Evolutionary conservation across 2,888 invertebrate species (phyloP).

Genomic region (Macrosiphum euphorbiae): DNA sequence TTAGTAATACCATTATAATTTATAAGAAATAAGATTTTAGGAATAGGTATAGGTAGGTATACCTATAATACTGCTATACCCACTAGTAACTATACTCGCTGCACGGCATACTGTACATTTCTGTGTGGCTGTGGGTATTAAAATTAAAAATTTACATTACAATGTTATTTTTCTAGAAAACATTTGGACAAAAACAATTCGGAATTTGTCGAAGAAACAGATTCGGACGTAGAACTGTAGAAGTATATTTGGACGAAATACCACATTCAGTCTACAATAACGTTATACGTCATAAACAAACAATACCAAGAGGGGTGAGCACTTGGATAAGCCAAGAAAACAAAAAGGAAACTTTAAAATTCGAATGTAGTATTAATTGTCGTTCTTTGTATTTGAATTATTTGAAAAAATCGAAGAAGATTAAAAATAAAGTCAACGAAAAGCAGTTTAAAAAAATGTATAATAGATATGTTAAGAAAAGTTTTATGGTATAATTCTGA

Average conservation of each 20-base stretch:
- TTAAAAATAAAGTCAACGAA: constrained; percentile 25
- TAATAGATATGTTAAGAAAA: constrained; percentile 18
- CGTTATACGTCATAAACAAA: constrained; percentile 29
- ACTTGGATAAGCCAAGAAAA: constrained; percentile 9
- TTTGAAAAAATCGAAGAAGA: neutral
- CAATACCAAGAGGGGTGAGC: neutral
- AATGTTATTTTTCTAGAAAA: constrained; percentile 15
- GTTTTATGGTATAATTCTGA: neutral
- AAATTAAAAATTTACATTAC: neutral
- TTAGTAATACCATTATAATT: too few species aligned
- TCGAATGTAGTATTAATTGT: constrained; percentile 24
- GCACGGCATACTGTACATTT: too few species aligned
- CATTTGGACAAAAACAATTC: constrained; percentile 32
- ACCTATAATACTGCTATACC: too few species aligned
- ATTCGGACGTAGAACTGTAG: constrained; percentile 47
- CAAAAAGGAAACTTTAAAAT: neutral
- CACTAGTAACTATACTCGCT: too few species aligned
- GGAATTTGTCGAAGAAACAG: constrained; percentile 39
- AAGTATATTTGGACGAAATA: neutral
- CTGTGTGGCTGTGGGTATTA: too few species aligned
- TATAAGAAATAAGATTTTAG: too few species aligned
- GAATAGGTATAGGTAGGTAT: too few species aligned
- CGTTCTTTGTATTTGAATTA: constrained; percentile 28
- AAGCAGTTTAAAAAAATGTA: constrained; percentile 57
- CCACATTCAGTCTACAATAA: constrained; percentile 4